These are phyloP conservation scores for Epirrhoe tristata DNA, from an alignment of 2,888 invertebrate genomes.

Conservation along the genomic window DNA sequence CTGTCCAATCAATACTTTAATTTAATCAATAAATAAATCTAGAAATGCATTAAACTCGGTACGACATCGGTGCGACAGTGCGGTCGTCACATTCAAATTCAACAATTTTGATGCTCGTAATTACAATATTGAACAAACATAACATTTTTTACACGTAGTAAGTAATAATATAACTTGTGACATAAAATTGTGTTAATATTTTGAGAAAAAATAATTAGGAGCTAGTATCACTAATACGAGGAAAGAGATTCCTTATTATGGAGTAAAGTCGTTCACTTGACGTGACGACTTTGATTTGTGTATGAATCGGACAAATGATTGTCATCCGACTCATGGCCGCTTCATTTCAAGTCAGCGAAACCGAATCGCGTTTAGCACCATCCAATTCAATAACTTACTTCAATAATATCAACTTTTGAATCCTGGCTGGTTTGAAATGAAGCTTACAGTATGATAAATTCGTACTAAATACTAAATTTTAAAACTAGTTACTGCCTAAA, in stretches of 20 bases:
- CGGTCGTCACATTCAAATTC: constrained; percentile 65
- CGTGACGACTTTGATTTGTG: constrained; percentile 54
- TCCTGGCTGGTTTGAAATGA: constrained; percentile 80
- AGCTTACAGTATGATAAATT: constrained; percentile 66
- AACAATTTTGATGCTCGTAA: constrained; percentile 72
- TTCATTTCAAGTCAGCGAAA: constrained; percentile 81
- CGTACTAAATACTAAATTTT: constrained; percentile 60
- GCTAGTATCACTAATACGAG: constrained; percentile 85
- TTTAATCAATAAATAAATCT: constrained; percentile 82
- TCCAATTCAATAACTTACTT: constrained; percentile 48
- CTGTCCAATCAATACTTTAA: constrained; percentile 76
- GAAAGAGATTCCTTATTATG: constrained; percentile 80
- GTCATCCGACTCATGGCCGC: constrained; percentile 79
- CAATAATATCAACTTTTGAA: constrained; percentile 51
- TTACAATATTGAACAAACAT: constrained; percentile 82
- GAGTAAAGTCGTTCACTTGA: constrained; percentile 61
- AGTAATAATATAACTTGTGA: constrained; percentile 78
- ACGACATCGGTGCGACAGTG: constrained; percentile 71
- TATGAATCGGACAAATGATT: constrained; percentile 78
- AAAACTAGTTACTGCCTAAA: constrained; percentile 63
- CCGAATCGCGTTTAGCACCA: constrained; percentile 68
- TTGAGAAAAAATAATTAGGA: constrained; percentile 80
- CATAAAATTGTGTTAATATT: constrained; percentile 80
- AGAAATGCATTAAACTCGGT: constrained; percentile 84
- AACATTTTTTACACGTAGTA: constrained; percentile 78